A percentile compares a stretch with the other conserved stretches of the same genome.
Conservation (phyloP, 2,113 vertebrate genomes). For the Theristicus caerulescens region DNA sequence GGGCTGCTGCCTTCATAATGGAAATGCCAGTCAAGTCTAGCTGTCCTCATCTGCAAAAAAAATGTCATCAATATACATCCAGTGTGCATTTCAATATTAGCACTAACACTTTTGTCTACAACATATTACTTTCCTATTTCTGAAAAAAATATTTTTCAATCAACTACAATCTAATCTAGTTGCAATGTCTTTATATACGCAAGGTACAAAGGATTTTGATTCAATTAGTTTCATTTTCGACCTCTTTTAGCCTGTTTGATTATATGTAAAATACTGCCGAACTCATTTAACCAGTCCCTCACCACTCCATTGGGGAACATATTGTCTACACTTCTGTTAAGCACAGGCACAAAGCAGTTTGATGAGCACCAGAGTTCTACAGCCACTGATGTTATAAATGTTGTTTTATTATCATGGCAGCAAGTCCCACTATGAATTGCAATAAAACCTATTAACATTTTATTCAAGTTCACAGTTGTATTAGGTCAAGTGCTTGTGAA, state of each 20-base stretch:
- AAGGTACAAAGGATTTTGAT: neutral
- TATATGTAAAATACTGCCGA: neutral
- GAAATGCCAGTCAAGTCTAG: neutral
- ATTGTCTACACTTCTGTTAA: neutral
- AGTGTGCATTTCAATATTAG: neutral
- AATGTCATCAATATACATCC: neutral
- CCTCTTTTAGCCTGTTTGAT: neutral
- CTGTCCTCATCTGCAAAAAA: neutral
- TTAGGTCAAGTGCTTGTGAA: conserved; percentile 15
- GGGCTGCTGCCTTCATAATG: neutral
- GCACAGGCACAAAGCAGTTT: neutral
- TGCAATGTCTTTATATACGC: accelerated
- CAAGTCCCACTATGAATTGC: neutral
- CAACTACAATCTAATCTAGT: neutral
- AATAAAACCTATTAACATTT: conserved; percentile 38
- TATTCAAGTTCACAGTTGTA: neutral
- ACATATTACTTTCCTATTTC: neutral
- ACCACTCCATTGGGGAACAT: neutral
- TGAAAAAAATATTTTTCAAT: neutral
- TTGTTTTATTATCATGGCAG: neutral
- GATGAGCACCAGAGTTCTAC: neutral
- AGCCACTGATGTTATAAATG: neutral
- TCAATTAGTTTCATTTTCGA: neutral
- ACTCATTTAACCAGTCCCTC: neutral
- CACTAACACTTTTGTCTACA: neutral